These are phyloP conservation scores for Drosophila quinaria DNA, from an alignment of 2,888 invertebrate species.

Conservation along the genomic window DNA sequence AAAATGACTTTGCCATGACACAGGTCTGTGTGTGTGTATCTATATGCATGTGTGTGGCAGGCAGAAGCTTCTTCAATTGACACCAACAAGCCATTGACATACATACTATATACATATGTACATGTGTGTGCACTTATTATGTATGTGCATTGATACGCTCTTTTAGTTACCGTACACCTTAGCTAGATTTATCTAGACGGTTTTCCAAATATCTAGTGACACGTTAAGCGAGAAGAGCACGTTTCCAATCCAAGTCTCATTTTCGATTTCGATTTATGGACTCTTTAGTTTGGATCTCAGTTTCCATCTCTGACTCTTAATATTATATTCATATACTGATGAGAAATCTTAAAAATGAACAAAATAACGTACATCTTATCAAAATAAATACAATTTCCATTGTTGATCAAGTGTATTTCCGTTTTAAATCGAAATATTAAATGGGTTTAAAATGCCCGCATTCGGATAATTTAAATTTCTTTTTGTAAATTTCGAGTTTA, in stretches of 20 bases:
- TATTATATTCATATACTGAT: no score
- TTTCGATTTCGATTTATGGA: not conserved
- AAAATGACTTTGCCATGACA: conserved; percentile 61
- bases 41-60: not conserved
- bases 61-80: conserved; percentile 54
- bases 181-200: not conserved
- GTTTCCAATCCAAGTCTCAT: not conserved
- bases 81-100: conserved; percentile 74
- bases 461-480: no score
- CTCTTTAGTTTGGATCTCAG: no score
- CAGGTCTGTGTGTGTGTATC: not conserved
- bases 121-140: not conserved
- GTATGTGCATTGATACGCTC: conserved; percentile 63
- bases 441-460: no score
- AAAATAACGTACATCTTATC: no score
- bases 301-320: no score
- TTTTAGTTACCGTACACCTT: conserved; percentile 43
- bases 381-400: no score
- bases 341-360: no score
- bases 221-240: conserved; percentile 1
- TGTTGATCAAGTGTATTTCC: no score
- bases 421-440: no score
- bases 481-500: no score
- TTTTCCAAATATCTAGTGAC: conserved; percentile 20
- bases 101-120: conserved; percentile 11